Percentiles rank a stretch among this genome's conserved stretches.
Evolutionary conservation across 1,140 invertebrate species (phyloP).

Genomic region (Platorchestia sp.): DNA sequence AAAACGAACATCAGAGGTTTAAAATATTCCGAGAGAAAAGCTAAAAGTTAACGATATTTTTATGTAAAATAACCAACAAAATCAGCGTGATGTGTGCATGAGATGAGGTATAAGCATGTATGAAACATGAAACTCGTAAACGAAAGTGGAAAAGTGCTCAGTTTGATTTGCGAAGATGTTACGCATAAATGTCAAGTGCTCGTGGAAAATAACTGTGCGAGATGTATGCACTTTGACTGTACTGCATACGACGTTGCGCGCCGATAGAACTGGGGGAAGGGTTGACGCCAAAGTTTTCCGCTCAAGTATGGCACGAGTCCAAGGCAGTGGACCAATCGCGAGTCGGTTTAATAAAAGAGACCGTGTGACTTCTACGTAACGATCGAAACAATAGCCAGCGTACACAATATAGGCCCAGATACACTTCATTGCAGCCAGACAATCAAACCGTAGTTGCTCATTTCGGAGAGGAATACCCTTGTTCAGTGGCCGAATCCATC

Average conservation of each 20-base stretch:
- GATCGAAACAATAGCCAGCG: neutral
- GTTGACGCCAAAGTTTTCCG: neutral
- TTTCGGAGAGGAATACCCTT: neutral
- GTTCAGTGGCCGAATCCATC: neutral
- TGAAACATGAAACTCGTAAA: neutral
- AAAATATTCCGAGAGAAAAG: neutral
- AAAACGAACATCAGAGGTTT: neutral
- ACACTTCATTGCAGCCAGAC: neutral
- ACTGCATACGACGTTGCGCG: no score
- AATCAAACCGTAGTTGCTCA: neutral
- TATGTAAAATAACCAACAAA: neutral
- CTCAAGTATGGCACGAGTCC: neutral
- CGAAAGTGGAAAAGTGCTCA: neutral
- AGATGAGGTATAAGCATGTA: neutral
- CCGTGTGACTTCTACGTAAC: conserved; percentile 25
- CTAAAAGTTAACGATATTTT: neutral
- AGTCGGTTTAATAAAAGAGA: conserved; percentile 15
- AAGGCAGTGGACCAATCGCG: conserved; percentile 4
- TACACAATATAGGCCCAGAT: neutral
- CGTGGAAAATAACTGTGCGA: neutral
- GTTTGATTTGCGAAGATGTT: neutral
- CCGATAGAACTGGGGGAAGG: neutral
- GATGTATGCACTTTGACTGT: neutral
- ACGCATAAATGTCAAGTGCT: neutral
- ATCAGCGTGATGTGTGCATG: neutral